phyloP scores from a whole-genome alignment of 1,140 invertebrate species.

The Pachypeltis micranthus region DNA sequence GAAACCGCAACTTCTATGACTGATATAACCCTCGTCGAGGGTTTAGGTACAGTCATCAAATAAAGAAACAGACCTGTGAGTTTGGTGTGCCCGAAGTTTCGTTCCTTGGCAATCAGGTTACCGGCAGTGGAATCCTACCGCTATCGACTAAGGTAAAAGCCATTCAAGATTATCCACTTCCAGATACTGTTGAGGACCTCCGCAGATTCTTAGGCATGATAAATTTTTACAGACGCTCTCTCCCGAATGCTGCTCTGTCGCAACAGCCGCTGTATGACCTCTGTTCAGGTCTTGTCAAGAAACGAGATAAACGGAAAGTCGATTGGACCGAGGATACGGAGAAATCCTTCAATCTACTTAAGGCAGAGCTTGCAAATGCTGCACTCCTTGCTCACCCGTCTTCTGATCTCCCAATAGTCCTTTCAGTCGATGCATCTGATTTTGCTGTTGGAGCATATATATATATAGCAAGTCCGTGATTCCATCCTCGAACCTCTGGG shows the following conservation, averaged over 20 bases:
- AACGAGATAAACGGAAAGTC: slow-evolving; percentile 24
- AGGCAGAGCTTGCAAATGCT: slow-evolving; percentile 25
- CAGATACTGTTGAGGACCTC: slow-evolving; percentile 26
- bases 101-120: slow-evolving; percentile 31
- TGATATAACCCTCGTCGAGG: too few species aligned
- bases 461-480: slow-evolving; percentile 30
- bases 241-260: slow-evolving; percentile 27
- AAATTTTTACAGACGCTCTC: slow-evolving; percentile 30
- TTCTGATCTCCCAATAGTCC: slow-evolving; percentile 1
- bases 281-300: slow-evolving; percentile 17
- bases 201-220: slow-evolving; percentile 31
- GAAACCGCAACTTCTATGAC: too few species aligned
- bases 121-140: slow-evolving; percentile 27
- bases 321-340: slow-evolving; percentile 23
- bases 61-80: too few species aligned
- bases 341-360: slow-evolving; percentile 25
- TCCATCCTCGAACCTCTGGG: slow-evolving; percentile 30
- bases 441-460: slow-evolving; percentile 30
- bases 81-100: slow-evolving; percentile 27
- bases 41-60: too few species aligned
- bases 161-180: slow-evolving; percentile 20
- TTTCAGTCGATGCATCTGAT: slow-evolving; percentile 33
- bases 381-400: slow-evolving; percentile 26
- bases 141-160: slow-evolving; percentile 26
- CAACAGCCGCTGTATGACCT: slow-evolving; percentile 27